A percentile compares a stretch with the other conserved stretches of the same genome.
Evolutionary conservation across 2,888 invertebrate genomes (phyloP).

Genomic region (Stramonita haemastoma): DNA sequence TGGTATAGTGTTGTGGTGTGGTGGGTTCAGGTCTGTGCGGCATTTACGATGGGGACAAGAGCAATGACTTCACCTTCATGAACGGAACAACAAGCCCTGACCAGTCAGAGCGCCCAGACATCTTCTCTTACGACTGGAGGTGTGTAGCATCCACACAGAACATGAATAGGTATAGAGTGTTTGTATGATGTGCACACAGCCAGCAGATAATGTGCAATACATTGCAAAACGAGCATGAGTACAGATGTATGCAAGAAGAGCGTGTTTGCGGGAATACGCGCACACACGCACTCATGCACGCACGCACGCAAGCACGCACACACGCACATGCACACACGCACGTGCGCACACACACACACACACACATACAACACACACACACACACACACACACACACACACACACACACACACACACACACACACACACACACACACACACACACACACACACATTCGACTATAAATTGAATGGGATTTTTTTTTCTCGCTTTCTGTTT

Average conservation of each 20-base stretch:
- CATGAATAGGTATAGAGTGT: not conserved
- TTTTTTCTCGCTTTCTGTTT: too few species aligned
- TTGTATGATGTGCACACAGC: not conserved
- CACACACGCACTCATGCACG: not conserved
- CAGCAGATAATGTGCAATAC: not conserved
- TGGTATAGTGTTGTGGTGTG: not conserved
- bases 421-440: not conserved
- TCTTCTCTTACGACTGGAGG: slow-evolving; percentile 54
- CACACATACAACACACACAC: not conserved
- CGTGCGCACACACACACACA: not conserved
- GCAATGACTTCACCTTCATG: slow-evolving; percentile 48
- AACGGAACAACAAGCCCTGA: slow-evolving; percentile 46
- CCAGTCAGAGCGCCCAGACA: slow-evolving; percentile 44
- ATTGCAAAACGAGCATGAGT: too few species aligned
- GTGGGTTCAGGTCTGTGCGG: slow-evolving; percentile 53
- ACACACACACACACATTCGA: not conserved
- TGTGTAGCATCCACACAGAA: slow-evolving; percentile 24
- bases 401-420: not conserved
- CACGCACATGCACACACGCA: not conserved
- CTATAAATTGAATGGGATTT: too few species aligned
- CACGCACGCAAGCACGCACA: not conserved
- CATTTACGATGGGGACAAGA: slow-evolving; percentile 47
- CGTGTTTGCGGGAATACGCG: not conserved
- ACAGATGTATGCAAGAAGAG: too few species aligned
- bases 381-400: not conserved